Evolutionary conservation across 2,888 invertebrate genomes (phyloP).

Genomic region (Cabera pusaria): DNA sequence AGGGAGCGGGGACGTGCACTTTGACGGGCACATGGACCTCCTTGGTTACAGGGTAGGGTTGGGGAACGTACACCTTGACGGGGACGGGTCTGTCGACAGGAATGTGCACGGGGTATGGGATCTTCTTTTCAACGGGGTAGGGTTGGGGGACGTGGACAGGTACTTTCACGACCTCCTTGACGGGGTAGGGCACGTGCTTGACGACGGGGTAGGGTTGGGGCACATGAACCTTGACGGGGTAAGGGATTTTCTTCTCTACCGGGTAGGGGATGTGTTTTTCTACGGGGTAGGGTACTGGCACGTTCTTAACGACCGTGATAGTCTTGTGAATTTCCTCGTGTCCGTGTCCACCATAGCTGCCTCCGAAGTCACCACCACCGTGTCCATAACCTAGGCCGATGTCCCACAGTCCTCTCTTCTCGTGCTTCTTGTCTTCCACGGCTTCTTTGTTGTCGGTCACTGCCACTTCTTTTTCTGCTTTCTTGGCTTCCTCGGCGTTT

Average conservation of each 20-base stretch:
- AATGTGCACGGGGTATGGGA: slow-evolving; percentile 81
- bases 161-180: slow-evolving; percentile 85
- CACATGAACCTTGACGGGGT: slow-evolving; percentile 85
- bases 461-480: slow-evolving; percentile 83
- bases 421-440: slow-evolving; percentile 86
- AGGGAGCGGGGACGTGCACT: slow-evolving; percentile 87
- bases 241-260: slow-evolving; percentile 85
- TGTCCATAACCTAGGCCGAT: slow-evolving; percentile 78
- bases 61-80: slow-evolving; percentile 81
- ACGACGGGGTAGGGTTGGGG: slow-evolving; percentile 88
- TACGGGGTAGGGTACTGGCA: slow-evolving; percentile 88
- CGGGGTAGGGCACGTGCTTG: slow-evolving; percentile 86
- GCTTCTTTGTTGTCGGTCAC: slow-evolving; percentile 81
- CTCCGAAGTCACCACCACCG: slow-evolving; percentile 41
- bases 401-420: slow-evolving; percentile 88
- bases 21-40: slow-evolving; percentile 86
- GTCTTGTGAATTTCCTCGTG: slow-evolving; percentile 85
- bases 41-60: slow-evolving; percentile 84
- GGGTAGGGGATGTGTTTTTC: slow-evolving; percentile 88
- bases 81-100: slow-evolving; percentile 78
- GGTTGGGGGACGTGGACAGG: slow-evolving; percentile 86
- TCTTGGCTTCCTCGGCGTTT: slow-evolving; percentile 82
- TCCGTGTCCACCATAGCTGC: slow-evolving; percentile 41
- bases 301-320: slow-evolving; percentile 88
- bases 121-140: slow-evolving; percentile 86